Conservation (phyloP, 2,113 vertebrate genomes). For the Dinomys branickii region DNA sequence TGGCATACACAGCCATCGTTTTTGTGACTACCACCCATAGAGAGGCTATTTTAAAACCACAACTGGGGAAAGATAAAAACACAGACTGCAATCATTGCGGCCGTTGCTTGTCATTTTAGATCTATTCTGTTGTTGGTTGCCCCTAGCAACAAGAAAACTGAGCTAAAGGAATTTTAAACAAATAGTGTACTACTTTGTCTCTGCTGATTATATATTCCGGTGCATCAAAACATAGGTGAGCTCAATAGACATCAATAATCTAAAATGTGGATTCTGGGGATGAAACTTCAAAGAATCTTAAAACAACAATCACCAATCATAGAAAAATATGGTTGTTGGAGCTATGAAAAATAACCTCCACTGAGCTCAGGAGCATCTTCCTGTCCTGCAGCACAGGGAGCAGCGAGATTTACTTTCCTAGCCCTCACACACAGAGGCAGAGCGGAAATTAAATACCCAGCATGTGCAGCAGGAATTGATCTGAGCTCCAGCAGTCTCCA, state of each 20-base stretch:
- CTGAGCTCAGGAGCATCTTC: slow-evolving; percentile 48
- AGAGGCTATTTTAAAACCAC: slow-evolving; percentile 59
- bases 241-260: slow-evolving; percentile 43
- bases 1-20: neutral
- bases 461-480: slow-evolving; percentile 43
- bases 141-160: slow-evolving; percentile 80
- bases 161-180: slow-evolving; percentile 56
- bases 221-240: slow-evolving; percentile 35
- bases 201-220: slow-evolving; percentile 40
- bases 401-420: slow-evolving; percentile 65
- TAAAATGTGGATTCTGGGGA: slow-evolving; percentile 43
- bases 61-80: slow-evolving; percentile 66
- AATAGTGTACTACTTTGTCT: slow-evolving; percentile 23
- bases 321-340: slow-evolving; percentile 62
- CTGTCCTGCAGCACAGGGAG: neutral
- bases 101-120: slow-evolving; percentile 54
- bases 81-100: slow-evolving; percentile 10
- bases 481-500: neutral
- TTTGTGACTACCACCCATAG: slow-evolving; percentile 54
- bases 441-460: slow-evolving; percentile 63
- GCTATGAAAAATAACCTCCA: slow-evolving; percentile 70
- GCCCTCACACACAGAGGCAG: slow-evolving; percentile 64
- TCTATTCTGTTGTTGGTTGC: slow-evolving; percentile 79
- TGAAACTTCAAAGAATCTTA: slow-evolving; percentile 68
- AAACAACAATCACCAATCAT: slow-evolving; percentile 67